These are phyloP conservation scores for Orycteropus afer DNA, from an alignment of 2,113 vertebrate genomes.

Conservation along the genomic window DNA sequence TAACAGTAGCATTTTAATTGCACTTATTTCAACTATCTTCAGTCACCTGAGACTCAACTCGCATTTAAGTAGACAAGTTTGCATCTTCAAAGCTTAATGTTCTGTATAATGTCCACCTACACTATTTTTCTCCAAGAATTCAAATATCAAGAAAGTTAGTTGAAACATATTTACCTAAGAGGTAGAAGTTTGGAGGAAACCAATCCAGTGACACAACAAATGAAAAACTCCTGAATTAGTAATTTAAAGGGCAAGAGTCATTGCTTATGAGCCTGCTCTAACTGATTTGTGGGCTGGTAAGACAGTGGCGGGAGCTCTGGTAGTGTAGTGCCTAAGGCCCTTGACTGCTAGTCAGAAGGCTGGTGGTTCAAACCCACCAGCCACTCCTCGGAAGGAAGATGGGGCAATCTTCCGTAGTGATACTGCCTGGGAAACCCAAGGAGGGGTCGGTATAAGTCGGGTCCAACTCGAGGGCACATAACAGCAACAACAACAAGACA, in stretches of 20 bases:
- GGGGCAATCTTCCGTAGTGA: too few relatives aligned
- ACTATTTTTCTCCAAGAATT: not conserved
- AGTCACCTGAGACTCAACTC: not conserved
- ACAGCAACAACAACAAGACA: too few relatives aligned
- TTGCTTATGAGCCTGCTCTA: not conserved
- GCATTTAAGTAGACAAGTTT: not conserved
- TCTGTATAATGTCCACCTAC: not conserved
- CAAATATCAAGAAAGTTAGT: not conserved
- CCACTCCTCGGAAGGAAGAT: too few relatives aligned
- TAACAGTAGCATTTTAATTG: not conserved
- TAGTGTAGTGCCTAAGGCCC: too few relatives aligned
- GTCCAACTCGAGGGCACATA: too few relatives aligned
- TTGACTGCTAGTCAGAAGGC: too few relatives aligned
- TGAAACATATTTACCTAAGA: conserved; percentile 27
- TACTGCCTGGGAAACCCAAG: too few relatives aligned
- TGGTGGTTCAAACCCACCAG: too few relatives aligned
- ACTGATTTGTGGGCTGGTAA: too few relatives aligned
- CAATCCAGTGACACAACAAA: not conserved
- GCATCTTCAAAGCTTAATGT: not conserved
- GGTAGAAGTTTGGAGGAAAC: not conserved
- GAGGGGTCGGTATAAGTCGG: too few relatives aligned
- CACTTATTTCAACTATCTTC: not conserved
- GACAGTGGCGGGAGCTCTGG: too few relatives aligned
- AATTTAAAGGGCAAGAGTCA: not conserved
- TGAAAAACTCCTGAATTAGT: not conserved